Evolutionary conservation across 2,888 invertebrate species (phyloP).

Genomic region (Agonopterix heracliana): DNA sequence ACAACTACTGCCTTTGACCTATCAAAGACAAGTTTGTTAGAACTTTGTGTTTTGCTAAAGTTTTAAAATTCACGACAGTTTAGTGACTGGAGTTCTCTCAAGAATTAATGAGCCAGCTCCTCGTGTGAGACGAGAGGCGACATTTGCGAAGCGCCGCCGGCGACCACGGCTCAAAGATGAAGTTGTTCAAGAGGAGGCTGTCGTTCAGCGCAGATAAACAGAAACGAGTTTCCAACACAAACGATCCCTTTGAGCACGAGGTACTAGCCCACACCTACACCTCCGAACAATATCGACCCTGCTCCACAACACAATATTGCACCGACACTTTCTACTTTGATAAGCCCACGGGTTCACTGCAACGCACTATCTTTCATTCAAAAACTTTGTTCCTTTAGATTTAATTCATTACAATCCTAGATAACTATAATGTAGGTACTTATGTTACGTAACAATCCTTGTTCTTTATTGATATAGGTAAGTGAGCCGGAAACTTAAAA

Average conservation of each 20-base stretch:
- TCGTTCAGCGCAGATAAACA: conserved; percentile 71
- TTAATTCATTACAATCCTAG: neutral
- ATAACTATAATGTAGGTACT: neutral
- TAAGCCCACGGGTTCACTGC: neutral
- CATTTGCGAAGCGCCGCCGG: conserved; percentile 31
- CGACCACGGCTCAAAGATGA: conserved; percentile 49
- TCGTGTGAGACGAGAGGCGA: conserved; percentile 36
- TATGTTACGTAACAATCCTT: conserved; percentile 5
- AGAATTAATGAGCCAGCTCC: conserved; percentile 34
- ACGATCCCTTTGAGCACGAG: conserved; percentile 71
- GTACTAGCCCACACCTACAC: conserved; percentile 37
- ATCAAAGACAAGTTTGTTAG: conserved; percentile 32
- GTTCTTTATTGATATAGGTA: conserved; percentile 1
- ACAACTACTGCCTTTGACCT: conserved; percentile 35
- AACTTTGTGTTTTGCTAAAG: conserved; percentile 13
- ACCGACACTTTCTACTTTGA: conserved; percentile 9
- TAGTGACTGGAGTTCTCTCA: conserved; percentile 15
- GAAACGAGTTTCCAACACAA: conserved; percentile 58
- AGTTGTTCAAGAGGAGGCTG: conserved; percentile 71
- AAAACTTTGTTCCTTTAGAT: neutral
- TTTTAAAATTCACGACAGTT: conserved; percentile 5
- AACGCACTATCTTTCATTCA: neutral
- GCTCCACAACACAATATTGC: conserved; percentile 5
- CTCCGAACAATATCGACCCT: conserved; percentile 6
- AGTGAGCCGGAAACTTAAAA: conserved; percentile 11